Percentiles rank a stretch among this genome's conserved stretches.
phyloP scores from a whole-genome alignment of 2,113 vertebrate genomes.

The Nothocercus julius region DNA sequence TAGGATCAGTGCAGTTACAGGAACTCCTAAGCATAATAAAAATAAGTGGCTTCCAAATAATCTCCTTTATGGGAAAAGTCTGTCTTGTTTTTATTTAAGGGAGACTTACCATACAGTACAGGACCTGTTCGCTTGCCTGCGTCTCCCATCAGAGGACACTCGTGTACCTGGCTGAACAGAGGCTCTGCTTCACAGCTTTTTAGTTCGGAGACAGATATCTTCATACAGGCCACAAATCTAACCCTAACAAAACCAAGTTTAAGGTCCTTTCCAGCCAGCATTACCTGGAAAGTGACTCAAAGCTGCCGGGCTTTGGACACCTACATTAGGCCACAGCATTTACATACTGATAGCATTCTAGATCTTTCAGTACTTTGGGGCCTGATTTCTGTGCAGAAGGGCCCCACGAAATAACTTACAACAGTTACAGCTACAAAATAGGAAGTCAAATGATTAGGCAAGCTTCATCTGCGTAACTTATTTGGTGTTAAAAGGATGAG shows the following conservation, averaged over 20 bases:
- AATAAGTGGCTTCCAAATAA: neutral
- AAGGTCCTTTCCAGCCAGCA: rapidly evolving
- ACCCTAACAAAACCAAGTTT: rapidly evolving
- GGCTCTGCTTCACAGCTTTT: neutral
- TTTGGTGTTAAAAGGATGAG: conserved; percentile 59
- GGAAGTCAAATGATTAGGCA: conserved; percentile 68
- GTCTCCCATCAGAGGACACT: neutral
- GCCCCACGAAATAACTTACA: conserved; percentile 50
- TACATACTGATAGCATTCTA: neutral
- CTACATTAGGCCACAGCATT: neutral
- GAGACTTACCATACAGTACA: neutral
- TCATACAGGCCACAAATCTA: rapidly evolving
- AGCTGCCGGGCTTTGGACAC: neutral
- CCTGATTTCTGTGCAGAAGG: conserved; percentile 8
- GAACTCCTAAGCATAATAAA: neutral
- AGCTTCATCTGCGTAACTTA: conserved; percentile 53
- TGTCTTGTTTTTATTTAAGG: rapidly evolving
- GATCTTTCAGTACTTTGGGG: neutral
- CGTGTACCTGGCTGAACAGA: rapidly evolving
- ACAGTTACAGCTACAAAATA: conserved; percentile 68
- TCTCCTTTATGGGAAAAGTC: neutral
- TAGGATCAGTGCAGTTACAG: neutral
- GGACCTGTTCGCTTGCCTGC: neutral
- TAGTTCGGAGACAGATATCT: neutral
- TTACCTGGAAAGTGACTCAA: neutral